phyloP scores from a whole-genome alignment of 2,797 vertebrate species.

The Microhierax caerulescens region DNA sequence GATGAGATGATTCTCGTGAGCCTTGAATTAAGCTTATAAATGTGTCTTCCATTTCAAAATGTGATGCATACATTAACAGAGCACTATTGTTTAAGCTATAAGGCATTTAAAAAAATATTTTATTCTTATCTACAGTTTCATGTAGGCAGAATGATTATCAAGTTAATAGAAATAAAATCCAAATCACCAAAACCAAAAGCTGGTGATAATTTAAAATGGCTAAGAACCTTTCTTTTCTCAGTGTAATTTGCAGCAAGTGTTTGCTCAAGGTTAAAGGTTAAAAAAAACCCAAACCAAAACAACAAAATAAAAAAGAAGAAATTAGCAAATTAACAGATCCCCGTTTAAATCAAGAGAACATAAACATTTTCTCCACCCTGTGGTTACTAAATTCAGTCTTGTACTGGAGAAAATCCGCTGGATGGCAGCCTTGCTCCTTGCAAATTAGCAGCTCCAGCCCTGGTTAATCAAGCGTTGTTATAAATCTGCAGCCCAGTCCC shows the following conservation, averaged over 20 bases:
- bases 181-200: background rate
- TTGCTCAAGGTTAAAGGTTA: background rate
- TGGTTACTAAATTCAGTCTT: background rate
- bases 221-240: background rate
- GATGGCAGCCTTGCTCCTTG: conserved; percentile 71
- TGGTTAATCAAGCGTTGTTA: background rate
- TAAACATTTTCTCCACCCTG: background rate
- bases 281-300: too few species aligned
- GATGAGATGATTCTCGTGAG: background rate
- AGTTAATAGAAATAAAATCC: background rate
- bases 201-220: background rate
- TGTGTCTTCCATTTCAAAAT: background rate
- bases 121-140: background rate
- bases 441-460: background rate
- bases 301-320: background rate
- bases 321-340: background rate
- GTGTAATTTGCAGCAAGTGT: background rate
- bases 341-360: background rate
- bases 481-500: background rate
- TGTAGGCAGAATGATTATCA: background rate
- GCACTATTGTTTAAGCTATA: background rate
- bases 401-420: conserved; percentile 31
- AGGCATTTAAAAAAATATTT: background rate
- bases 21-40: background rate
- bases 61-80: rapidly evolving